Percentiles rank a stretch among this genome's conserved stretches.
These are phyloP conservation scores for Gymnocephalus cernua DNA, from an alignment of 2,113 vertebrate genomes.

Conservation along the genomic window DNA sequence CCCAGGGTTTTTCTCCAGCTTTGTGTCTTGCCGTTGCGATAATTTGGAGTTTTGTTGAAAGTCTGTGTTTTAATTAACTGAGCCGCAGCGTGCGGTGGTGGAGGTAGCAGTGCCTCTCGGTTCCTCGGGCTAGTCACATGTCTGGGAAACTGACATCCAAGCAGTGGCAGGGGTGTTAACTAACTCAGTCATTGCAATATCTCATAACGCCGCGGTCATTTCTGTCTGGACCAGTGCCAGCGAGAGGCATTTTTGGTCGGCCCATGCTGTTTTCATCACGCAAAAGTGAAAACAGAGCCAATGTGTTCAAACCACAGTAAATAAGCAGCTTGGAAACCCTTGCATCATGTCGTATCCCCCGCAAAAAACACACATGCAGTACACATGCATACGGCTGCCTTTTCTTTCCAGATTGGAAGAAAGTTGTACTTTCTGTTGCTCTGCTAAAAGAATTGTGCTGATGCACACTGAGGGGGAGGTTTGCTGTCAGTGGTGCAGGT, in stretches of 20 bases:
- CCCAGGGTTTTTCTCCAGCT: conserved; percentile 53
- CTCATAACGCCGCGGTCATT: conserved; percentile 22
- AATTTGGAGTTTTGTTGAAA: conserved; percentile 73
- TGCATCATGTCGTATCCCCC: conserved; percentile 56
- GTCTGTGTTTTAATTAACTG: conserved; percentile 74
- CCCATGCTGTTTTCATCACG: conserved; percentile 36
- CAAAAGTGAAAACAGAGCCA: not conserved
- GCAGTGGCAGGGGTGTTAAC: conserved; percentile 38
- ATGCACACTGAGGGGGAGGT: conserved; percentile 51
- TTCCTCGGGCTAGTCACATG: conserved; percentile 59
- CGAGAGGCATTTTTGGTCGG: not conserved
- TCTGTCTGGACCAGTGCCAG: not conserved
- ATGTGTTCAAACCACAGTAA: conserved; percentile 40
- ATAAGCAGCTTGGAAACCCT: conserved; percentile 61
- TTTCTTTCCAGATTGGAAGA: conserved; percentile 15
- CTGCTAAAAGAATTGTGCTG: conserved; percentile 60
- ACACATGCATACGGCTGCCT: not conserved
- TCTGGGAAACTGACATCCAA: conserved; percentile 41
- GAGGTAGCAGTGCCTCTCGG: conserved; percentile 37
- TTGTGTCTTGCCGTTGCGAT: conserved; percentile 60
- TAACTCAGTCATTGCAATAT: conserved; percentile 27
- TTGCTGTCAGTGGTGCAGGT: conserved; percentile 54
- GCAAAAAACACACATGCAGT: conserved; percentile 15
- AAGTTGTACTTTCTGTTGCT: conserved; percentile 62
- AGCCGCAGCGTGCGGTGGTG: conserved; percentile 42